Base-by-base conservation (phyloP, 1,140 invertebrate species). In the Polyergus mexicanus region DNA sequence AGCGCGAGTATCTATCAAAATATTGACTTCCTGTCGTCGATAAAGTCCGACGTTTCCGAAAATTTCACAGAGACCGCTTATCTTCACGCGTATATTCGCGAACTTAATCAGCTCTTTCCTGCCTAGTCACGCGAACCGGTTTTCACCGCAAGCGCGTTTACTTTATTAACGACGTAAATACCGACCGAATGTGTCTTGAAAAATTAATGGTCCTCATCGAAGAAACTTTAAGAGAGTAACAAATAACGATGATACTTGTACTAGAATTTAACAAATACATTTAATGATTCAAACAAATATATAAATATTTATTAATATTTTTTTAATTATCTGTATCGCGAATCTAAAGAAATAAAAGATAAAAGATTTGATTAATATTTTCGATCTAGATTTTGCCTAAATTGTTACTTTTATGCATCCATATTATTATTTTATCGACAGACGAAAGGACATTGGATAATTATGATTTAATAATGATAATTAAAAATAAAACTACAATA, bases 21-120 rank as follows among this genome's bases (percentile, higher is more conserved):
- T 90, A 89, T 89, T 89, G 87, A 90, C 89, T 87, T 87, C 77
- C 75, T 80, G 84, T 77, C 87, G 38, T 25, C 25, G 72, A 84
- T 84, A 77, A 84, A 54, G 60, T 8, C 35, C 44, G 28, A 62
- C 56, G 56, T 77, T 84, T 77, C 47, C 78, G 44, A 77, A 77
- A 84, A 84, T 63, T 84, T 84, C 22, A 47, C 44, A 19, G 58
- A 63, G 44, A 28, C 44, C 25, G 28, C 71, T 84, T 84, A 84
- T 84, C 81, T 76, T 11, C 71, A 28, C 28, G 44, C 28, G 58
- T 58, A 28, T 75, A 58, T 41, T 44, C 72, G 32, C 81, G 56
- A 76, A 65, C 58, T 41, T 77, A 65, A 75, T 84, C 62, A 77
- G 72, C 25, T 65, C 35, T 65, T 77, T 77, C 81, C 60, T 75